Conservation (phyloP, 2,797 vertebrate species). For the Alca torda region DNA sequence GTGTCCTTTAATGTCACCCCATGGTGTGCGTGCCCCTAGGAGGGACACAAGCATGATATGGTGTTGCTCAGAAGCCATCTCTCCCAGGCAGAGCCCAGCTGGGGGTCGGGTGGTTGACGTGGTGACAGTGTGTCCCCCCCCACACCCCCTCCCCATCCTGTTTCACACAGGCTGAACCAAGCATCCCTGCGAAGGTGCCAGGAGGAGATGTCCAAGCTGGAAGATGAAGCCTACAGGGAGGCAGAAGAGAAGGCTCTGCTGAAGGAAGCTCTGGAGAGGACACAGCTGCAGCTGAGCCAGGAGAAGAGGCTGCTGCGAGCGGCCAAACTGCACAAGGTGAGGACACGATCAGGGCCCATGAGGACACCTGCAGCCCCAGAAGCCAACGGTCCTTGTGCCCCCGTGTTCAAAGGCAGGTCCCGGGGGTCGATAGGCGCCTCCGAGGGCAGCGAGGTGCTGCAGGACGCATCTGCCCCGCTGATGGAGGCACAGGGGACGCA, state of each 20-base stretch:
- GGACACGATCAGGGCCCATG: rapidly evolving
- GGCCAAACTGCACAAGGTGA: constrained; percentile 63
- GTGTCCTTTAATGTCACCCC: background rate
- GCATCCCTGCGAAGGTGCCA: constrained; percentile 32
- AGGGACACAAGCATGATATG: rapidly evolving
- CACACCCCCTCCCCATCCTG: background rate
- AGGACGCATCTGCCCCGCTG: rapidly evolving
- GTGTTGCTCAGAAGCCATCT: rapidly evolving
- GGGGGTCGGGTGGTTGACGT: rapidly evolving
- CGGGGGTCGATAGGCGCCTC: background rate
- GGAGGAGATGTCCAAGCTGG: constrained; percentile 55
- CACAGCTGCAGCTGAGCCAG: constrained; percentile 59
- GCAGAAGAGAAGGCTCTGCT: constrained; percentile 73
- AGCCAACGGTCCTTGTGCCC: rapidly evolving
- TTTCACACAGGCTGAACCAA: constrained; percentile 50
- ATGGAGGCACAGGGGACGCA: background rate
- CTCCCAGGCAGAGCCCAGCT: too few species aligned
- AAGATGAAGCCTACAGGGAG: constrained; percentile 60
- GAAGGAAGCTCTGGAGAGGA: constrained; percentile 73
- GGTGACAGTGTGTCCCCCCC: background rate
- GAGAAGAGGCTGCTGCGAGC: constrained; percentile 64
- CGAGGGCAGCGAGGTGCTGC: background rate
- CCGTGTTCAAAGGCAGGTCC: background rate
- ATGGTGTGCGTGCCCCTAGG: rapidly evolving
- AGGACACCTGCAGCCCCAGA: background rate